phyloP scores from a whole-genome alignment of 2,113 vertebrate species.

The Phaethornis superciliosus region DNA sequence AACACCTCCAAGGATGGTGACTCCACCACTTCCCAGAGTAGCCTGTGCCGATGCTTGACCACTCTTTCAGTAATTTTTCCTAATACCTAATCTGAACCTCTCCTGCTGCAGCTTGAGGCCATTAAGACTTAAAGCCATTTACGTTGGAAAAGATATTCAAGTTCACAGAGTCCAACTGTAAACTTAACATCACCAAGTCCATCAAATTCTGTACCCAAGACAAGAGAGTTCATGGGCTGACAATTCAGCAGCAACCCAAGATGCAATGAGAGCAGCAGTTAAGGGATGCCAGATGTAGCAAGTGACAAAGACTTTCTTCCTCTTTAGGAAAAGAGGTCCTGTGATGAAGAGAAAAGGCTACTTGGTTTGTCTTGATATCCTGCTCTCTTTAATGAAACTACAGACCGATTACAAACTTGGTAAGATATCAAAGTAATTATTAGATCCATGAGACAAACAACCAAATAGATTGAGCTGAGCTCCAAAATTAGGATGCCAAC shows the following conservation, averaged over 20 bases:
- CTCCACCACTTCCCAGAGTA: no score
- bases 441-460: constrained; percentile 33
- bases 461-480: constrained; percentile 6
- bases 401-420: constrained; percentile 1
- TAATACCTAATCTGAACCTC: no score
- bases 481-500: constrained; percentile 49
- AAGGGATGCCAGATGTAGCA: background rate
- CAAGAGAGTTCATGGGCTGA: background rate
- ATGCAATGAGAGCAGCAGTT: background rate
- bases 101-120: no score
- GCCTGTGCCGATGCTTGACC: no score
- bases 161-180: background rate
- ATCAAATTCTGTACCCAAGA: background rate
- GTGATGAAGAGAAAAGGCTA: background rate
- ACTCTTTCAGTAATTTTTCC: no score
- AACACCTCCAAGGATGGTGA: no score
- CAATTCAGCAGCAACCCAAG: background rate
- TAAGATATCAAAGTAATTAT: constrained; percentile 56
- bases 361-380: constrained; percentile 24
- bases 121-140: background rate
- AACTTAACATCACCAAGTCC: background rate
- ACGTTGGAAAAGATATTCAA: background rate
- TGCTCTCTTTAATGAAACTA: constrained; percentile 34
- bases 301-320: background rate
- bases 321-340: background rate